Conservation (phyloP, 2,113 vertebrate species). For the Phaethornis superciliosus region DNA sequence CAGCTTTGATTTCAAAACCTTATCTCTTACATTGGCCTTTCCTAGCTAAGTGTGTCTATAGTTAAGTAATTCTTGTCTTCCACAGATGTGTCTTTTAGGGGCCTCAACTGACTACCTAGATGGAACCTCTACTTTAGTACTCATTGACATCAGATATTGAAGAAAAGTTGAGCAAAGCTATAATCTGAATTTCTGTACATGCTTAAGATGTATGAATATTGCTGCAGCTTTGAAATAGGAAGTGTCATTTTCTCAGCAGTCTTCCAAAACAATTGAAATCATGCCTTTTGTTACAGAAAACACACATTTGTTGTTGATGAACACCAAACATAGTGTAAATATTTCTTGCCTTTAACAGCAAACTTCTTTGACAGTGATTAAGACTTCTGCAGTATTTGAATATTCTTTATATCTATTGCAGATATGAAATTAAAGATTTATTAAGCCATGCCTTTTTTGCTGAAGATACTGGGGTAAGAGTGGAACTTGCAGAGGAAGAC, state of each 20-base stretch:
- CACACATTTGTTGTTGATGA: not conserved
- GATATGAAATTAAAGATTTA: conserved; percentile 97
- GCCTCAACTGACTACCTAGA: not conserved
- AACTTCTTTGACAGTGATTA: not conserved
- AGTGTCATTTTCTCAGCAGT: not conserved
- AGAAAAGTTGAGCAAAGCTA: not conserved
- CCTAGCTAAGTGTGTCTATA: not conserved
- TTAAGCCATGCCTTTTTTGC: conserved; percentile 98
- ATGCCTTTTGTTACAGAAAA: not conserved
- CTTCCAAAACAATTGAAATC: not conserved
- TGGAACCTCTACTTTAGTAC: not conserved
- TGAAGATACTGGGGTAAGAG: conserved; percentile 96
- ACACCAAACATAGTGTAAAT: not conserved
- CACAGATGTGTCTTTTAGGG: not conserved
- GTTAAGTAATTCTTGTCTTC: not conserved
- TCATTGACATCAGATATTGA: not conserved
- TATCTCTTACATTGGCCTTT: not conserved
- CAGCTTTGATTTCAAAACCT: not conserved
- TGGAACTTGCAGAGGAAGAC: conserved; percentile 97
- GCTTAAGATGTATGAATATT: not conserved
- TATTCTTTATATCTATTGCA: conserved; percentile 67
- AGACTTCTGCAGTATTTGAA: not conserved
- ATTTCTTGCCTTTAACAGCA: not conserved
- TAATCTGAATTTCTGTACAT: not conserved
- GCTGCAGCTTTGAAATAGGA: not conserved